Conservation (phyloP, 2,888 invertebrate genomes). For the Mayetiola destructor region DNA sequence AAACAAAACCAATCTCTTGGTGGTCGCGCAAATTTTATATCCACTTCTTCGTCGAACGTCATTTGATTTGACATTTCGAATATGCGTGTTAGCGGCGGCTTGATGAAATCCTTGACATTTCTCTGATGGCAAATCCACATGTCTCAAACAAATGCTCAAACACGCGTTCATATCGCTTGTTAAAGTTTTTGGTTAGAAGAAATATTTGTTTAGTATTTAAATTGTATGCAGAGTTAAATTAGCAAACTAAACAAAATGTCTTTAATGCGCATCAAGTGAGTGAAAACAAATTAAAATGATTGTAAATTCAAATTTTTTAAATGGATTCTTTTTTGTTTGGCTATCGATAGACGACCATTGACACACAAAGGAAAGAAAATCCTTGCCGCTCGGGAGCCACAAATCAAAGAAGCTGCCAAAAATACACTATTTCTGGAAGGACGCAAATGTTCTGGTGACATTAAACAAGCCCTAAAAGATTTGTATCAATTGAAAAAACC, state of each 20-base stretch:
- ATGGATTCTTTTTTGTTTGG: neutral
- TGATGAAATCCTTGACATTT: neutral
- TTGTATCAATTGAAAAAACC: constrained; percentile 78
- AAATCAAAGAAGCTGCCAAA: constrained; percentile 77
- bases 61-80: neutral
- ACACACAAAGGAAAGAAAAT: constrained; percentile 78
- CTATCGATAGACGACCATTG: constrained; percentile 61
- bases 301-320: neutral
- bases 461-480: constrained; percentile 66
- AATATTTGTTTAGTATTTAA: neutral
- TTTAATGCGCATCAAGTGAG: neutral
- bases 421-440: constrained; percentile 74
- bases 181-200: neutral
- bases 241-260: neutral
- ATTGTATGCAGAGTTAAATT: neutral
- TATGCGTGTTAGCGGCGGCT: neutral
- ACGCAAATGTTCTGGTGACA: constrained; percentile 56
- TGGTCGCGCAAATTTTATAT: neutral
- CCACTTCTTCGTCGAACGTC: neutral
- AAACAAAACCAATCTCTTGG: neutral
- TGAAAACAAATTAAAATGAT: neutral
- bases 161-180: neutral
- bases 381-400: constrained; percentile 66
- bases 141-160: neutral
- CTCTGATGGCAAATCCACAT: neutral